Evolutionary conservation across 2,888 invertebrate species (phyloP), one percentile per base, ranked within the genome.

Genomic region (Chaitophorus viminalis): DNA sequence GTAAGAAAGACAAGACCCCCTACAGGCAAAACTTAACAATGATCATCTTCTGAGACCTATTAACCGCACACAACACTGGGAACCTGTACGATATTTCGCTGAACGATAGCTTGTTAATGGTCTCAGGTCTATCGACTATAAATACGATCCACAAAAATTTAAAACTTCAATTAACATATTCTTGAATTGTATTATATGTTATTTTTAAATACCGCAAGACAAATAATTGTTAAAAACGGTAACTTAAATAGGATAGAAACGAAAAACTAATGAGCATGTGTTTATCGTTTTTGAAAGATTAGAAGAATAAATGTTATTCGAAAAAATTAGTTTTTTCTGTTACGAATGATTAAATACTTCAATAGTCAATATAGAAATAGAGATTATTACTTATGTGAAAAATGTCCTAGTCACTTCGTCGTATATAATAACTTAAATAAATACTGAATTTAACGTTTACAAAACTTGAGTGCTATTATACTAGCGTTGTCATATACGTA

Each of bases 21-120:
- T 74, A 39, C 72, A 52, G 79, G 60, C 46, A 81, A n/a, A 87
- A 86, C 86, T 87, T 74, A 39, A 81, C 65, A 46, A 36, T 75
- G 81, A 87, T 87, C 81, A 81, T 87, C 87, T 81, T 75, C 81
- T 25, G 74, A 87, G 81, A 81, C 87, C 87, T 87, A 87, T 87
- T 87, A 87, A 87, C 60, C 11, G 81, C 60, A 17, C 74, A 39
- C 72, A 52, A 79, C 70, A 54, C n/a, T 46, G 39, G 72, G 21
- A 25, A 52, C 74, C 36, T 54, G 82, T 74, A 54, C 82, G 17
- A 31, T 52, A 31, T 79, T 74, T 72, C 36, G 72, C 17, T n/a
- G 1, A 25, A n/a, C 75, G 29, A n/a, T 74, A 33, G 54, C 81
- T 33, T 74, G 87, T 87, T 81, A 81, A 87, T 81, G 87, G 39